Evolutionary conservation across 2,888 invertebrate species (phyloP).

Genomic region (Dendrolimus pini): DNA sequence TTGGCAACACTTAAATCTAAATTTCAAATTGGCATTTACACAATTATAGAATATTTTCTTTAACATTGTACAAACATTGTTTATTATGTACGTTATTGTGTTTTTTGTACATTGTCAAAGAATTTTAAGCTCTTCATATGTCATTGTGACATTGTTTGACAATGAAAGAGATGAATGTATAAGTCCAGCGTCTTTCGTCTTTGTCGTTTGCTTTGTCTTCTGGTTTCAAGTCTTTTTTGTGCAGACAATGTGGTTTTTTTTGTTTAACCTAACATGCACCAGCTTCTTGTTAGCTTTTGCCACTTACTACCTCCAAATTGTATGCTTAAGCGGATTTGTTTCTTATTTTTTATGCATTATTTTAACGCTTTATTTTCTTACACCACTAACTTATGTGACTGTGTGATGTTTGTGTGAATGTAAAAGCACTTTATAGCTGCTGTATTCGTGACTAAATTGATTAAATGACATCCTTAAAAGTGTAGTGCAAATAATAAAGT

Average conservation of each 20-base stretch:
- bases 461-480: too few species aligned
- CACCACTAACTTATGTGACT: conserved; percentile 33
- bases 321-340: not conserved
- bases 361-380: conserved; percentile 9
- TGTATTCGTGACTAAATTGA: conserved; percentile 41
- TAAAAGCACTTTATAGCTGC: conserved; percentile 42
- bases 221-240: conserved; percentile 2
- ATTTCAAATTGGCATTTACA: not conserved
- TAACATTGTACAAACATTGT: not conserved
- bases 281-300: not conserved
- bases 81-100: not conserved
- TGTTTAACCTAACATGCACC: not conserved
- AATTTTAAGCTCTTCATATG: not conserved
- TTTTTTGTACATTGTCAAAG: conserved; percentile 4
- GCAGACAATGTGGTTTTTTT: not conserved
- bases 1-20: not conserved
- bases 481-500: conserved; percentile 2
- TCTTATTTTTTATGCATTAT: not conserved
- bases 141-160: not conserved
- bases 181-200: not conserved
- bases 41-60: not conserved
- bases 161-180: conserved; percentile 2
- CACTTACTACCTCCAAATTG: not conserved
- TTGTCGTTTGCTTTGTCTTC: conserved; percentile 1
- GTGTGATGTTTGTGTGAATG: conserved; percentile 52